These are phyloP conservation scores for Coturnix japonica DNA, from an alignment of 2,113 vertebrate species.

Conservation along the genomic window DNA sequence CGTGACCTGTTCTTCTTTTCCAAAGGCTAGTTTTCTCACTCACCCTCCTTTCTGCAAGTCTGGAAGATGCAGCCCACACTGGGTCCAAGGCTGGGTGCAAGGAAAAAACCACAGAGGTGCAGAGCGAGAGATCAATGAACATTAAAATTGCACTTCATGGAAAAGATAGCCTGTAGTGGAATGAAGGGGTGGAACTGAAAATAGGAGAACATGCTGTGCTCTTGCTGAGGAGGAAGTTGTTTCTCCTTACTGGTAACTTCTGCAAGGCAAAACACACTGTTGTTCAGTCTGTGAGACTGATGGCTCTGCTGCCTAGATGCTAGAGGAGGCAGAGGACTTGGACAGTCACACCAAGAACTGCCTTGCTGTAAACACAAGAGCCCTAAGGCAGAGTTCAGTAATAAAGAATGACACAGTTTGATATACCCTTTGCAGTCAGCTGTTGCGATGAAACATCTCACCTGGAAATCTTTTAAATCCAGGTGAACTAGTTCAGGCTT, in stretches of 20 bases:
- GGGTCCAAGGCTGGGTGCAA: neutral
- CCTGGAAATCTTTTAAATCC: neutral
- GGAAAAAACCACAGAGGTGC: neutral
- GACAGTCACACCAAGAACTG: neutral
- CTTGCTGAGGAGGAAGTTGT: constrained; percentile 6
- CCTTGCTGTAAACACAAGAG: neutral
- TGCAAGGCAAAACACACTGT: neutral
- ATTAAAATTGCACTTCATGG: neutral
- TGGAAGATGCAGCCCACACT: neutral
- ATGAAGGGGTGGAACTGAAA: neutral
- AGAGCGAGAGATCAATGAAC: neutral
- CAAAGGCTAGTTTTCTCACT: neutral
- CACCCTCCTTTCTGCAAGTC: neutral
- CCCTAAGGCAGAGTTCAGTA: neutral
- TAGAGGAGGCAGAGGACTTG: neutral
- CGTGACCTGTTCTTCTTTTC: neutral
- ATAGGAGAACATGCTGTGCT: neutral
- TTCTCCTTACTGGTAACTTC: neutral
- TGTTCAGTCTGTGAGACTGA: neutral
- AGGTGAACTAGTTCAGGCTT: neutral
- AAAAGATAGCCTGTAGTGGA: neutral
- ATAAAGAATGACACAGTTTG: neutral
- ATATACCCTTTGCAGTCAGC: neutral
- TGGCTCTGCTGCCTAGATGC: neutral
- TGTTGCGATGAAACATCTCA: neutral